These are phyloP conservation scores for Orthochromis indermauri DNA, from an alignment of 2,113 vertebrate species.

Conservation along the genomic window DNA sequence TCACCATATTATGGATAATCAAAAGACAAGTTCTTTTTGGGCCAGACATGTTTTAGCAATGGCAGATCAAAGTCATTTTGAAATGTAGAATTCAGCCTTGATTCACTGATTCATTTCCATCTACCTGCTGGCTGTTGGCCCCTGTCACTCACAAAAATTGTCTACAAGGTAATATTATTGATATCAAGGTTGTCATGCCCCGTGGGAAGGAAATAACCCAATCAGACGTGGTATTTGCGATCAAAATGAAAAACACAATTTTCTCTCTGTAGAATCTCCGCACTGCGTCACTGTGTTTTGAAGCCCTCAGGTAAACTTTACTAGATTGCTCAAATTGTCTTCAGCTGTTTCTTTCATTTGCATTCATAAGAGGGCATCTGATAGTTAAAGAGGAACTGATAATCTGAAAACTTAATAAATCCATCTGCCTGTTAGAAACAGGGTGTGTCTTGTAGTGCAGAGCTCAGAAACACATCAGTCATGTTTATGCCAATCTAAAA, in stretches of 20 bases:
- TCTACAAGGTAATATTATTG: constrained; percentile 23
- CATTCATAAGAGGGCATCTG: background rate
- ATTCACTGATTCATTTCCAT: constrained; percentile 30
- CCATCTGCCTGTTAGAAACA: background rate
- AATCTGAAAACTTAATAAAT: background rate
- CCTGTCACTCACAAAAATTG: constrained; percentile 19
- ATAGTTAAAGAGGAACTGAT: background rate
- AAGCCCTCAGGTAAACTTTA: background rate
- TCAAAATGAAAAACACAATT: constrained; percentile 30
- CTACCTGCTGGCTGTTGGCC: background rate
- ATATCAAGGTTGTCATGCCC: constrained; percentile 14
- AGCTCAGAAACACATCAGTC: background rate
- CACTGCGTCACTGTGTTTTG: background rate
- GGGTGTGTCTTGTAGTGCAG: background rate
- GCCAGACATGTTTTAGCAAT: background rate
- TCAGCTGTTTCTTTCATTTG: background rate
- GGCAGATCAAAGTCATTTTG: background rate
- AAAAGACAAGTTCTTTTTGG: background rate
- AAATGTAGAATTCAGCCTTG: background rate
- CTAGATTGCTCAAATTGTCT: background rate
- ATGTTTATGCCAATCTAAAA: background rate
- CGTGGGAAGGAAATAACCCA: constrained; percentile 18
- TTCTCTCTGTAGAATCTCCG: background rate
- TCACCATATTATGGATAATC: background rate
- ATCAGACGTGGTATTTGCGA: constrained; percentile 19